Conservation (phyloP, 2,113 vertebrate species). For the Centropus bengalensis region DNA sequence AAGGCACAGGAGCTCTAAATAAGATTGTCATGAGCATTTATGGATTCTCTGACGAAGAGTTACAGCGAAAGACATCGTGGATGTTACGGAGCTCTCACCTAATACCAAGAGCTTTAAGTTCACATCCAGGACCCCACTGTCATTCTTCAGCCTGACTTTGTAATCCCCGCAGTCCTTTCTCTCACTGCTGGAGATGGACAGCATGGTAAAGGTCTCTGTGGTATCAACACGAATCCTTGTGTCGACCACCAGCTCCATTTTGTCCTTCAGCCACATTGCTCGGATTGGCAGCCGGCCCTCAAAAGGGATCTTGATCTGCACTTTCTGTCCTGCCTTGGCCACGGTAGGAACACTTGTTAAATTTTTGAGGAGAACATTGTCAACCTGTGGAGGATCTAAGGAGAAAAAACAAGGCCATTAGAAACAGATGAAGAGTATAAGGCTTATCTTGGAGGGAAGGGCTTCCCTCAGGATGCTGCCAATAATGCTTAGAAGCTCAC, state of each 20-base stretch:
- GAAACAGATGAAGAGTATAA: neutral
- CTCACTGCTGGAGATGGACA: constrained; percentile 78
- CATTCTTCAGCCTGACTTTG: constrained; percentile 85
- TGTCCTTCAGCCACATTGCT: constrained; percentile 84
- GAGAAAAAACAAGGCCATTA: neutral
- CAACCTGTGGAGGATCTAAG: constrained; percentile 84
- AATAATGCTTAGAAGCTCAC: neutral
- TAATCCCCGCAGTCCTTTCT: constrained; percentile 85
- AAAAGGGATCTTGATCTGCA: constrained; percentile 81
- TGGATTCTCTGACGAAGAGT: neutral
- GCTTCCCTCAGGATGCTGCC: neutral
- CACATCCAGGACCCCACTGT: constrained; percentile 80
- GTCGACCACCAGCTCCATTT: constrained; percentile 75
- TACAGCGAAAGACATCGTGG: neutral
- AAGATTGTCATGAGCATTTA: neutral
- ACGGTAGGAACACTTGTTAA: constrained; percentile 77
- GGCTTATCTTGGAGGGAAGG: neutral
- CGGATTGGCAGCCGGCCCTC: constrained; percentile 82
- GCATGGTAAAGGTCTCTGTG: constrained; percentile 68
- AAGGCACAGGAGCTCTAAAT: neutral
- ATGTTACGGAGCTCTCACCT: constrained; percentile 72
- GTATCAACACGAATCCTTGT: constrained; percentile 76
- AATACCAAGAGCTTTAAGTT: constrained; percentile 78
- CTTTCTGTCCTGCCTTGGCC: constrained; percentile 81
- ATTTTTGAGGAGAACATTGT: constrained; percentile 75